Base-by-base conservation (phyloP, 2,888 invertebrate species). In the Synanthedon tipuliformis region DNA sequence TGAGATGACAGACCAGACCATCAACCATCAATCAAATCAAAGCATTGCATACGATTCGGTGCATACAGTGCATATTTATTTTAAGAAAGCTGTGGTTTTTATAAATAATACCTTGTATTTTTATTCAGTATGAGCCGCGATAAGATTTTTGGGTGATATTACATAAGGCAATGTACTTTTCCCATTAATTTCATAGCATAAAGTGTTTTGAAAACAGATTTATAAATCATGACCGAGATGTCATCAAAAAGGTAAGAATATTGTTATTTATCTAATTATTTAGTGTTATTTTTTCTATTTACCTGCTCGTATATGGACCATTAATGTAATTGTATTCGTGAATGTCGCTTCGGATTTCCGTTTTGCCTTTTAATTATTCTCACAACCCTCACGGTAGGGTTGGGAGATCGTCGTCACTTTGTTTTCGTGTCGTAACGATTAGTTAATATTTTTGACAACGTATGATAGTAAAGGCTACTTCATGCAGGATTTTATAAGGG, bases 191-290 rank as follows among this genome's bases (percentile, higher is more conserved):
- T 64, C 62, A 57, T 57, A 57, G 60, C 57, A 62, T 58, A 18
- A 15, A 18, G 59, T 71, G 63, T 66, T 65, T 68, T 54, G 62
- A 55, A 58, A 66, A 70, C 69, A 70, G 69, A 68, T 67, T 63
- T 52, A 66, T 57, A 64, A 60, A 80, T 77, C 74, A 86, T 86
- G 85, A 85, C 76, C 50, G 52, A 52, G 66, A 85, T 79, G 75
- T 79, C 86, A 69, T 84, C 87, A 56, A 86, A 86, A 68, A 86
- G 81, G 86, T 83, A 77, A 79, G 77, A 71, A 60, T 59, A 61
- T 54, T 55, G 45, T 55, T 13, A 45, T 45, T 45, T 45, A n/a
- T 45, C n/a, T 45, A 55, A 50, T 53, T 55, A 54, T 55, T 48
- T 53, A 54, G 52, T 55, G 53, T 53, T 50, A 53, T 41, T 53